Percentiles rank a stretch among this genome's conserved stretches.
These are phyloP conservation scores for Trachelus stipa DNA, from an alignment of 2,888 invertebrate genomes.

Conservation along the genomic window DNA sequence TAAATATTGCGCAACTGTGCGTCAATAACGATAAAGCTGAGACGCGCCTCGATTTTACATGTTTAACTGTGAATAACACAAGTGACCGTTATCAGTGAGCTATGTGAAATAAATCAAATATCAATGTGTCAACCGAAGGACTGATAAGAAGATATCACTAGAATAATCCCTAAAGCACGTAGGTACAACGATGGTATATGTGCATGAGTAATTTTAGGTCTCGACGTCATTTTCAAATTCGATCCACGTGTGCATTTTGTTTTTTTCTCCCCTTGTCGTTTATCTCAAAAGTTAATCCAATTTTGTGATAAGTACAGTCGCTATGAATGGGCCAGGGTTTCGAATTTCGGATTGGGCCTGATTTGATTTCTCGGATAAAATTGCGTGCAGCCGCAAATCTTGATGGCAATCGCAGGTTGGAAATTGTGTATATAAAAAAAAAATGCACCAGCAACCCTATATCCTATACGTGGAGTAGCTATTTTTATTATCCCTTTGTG, in stretches of 20 bases:
- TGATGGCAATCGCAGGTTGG: neutral
- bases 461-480: neutral
- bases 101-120: slow-evolving; percentile 58
- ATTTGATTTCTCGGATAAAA: neutral
- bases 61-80: slow-evolving; percentile 55
- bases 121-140: slow-evolving; percentile 30
- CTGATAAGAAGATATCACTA: neutral
- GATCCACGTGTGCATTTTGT: neutral
- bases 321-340: neutral
- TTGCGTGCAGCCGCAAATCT: neutral
- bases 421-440: neutral
- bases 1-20: slow-evolving; percentile 19
- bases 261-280: neutral
- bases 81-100: slow-evolving; percentile 40
- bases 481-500: neutral
- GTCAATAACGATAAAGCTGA: slow-evolving; percentile 30
- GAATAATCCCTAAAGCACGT: neutral
- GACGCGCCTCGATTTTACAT: slow-evolving; percentile 50
- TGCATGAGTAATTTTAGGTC: neutral
- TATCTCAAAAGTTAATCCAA: neutral
- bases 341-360: neutral
- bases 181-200: neutral
- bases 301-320: neutral
- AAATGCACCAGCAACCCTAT: neutral
- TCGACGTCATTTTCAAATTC: neutral